These are phyloP conservation scores for Hypotaenidia okinawae DNA, from an alignment of 2,797 vertebrate species.

Conservation along the genomic window DNA sequence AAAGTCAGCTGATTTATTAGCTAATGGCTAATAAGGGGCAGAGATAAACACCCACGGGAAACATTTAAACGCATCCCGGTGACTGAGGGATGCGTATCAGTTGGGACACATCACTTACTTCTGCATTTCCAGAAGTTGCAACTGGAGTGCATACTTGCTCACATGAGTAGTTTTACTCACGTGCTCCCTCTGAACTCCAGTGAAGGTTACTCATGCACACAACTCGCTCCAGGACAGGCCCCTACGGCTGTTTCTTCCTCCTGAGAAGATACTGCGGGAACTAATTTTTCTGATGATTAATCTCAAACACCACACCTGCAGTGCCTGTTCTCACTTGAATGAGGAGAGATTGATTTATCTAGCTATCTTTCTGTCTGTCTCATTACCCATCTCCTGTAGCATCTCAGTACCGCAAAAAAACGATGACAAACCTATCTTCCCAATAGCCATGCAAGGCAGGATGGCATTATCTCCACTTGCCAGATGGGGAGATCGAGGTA, in stretches of 20 bases:
- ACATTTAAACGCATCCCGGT: neutral
- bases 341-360: constrained; percentile 68
- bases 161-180: neutral
- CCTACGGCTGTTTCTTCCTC: constrained; percentile 40
- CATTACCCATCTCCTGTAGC: constrained; percentile 58
- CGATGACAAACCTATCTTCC: constrained; percentile 39
- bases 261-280: constrained; percentile 58
- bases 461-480: constrained; percentile 12
- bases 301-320: constrained; percentile 61
- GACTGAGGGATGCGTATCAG: neutral
- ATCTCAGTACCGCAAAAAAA: constrained; percentile 15
- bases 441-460: neutral
- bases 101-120: constrained; percentile 26
- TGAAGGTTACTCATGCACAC: constrained; percentile 48
- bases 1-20: neutral
- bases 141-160: neutral
- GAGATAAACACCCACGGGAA: neutral
- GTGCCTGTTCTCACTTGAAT: constrained; percentile 57
- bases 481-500: constrained; percentile 46
- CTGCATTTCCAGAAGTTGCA: constrained; percentile 9
- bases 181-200: constrained; percentile 1
- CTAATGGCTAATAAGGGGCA: neutral
- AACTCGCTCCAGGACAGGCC: constrained; percentile 38
- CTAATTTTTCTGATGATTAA: constrained; percentile 72
- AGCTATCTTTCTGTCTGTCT: constrained; percentile 62